Percentiles rank a stretch among this genome's conserved stretches.
Conservation (phyloP, 2,113 vertebrate genomes). For the Vidua chalybeata region DNA sequence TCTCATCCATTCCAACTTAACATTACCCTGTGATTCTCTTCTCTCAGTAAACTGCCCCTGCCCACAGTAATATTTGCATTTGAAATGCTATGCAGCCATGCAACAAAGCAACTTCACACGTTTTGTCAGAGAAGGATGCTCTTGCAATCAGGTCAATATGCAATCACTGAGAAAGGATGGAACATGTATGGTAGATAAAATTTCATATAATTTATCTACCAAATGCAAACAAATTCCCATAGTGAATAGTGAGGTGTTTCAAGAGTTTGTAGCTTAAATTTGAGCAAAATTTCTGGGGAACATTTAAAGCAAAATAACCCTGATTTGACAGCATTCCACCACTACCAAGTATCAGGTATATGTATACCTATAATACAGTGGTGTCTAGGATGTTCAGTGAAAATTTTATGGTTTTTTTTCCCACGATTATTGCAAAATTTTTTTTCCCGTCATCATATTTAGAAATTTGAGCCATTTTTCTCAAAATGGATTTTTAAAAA, state of each 20-base stretch:
- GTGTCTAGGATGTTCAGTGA: background rate
- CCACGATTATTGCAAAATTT: background rate
- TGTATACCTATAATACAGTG: background rate
- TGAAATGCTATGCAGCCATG: background rate
- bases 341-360: background rate
- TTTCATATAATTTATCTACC: background rate
- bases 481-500: background rate
- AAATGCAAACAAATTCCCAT: background rate
- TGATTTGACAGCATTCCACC: background rate
- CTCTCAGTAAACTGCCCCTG: background rate
- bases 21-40: background rate
- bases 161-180: background rate
- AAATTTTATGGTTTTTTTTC: rapidly evolving
- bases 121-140: background rate
- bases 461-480: background rate
- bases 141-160: background rate
- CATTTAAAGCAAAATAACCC: background rate
- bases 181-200: background rate
- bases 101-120: rapidly evolving
- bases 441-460: background rate
- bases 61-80: background rate
- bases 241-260: background rate
- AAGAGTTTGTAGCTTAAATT: background rate
- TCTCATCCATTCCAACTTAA: background rate
- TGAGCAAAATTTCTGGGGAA: background rate